Evolutionary conservation across 2,113 vertebrate genomes (phyloP).

Genomic region (Neolamprologus longior): DNA sequence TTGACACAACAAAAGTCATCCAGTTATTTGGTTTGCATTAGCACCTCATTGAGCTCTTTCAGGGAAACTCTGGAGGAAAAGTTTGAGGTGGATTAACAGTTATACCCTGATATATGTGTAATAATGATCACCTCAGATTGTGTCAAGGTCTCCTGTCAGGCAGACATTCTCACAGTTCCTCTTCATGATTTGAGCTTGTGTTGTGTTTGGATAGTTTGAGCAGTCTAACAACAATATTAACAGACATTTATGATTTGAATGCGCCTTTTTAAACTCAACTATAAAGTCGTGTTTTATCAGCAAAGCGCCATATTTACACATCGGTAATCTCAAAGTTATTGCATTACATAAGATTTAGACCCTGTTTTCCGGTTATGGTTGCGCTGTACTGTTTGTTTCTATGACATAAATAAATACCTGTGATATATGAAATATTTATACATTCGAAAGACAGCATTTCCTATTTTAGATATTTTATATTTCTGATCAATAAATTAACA

Average conservation of each 20-base stretch:
- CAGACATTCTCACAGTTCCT: neutral
- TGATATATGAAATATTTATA: conserved; percentile 5
- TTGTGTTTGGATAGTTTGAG: neutral
- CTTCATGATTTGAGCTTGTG: neutral
- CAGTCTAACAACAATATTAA: neutral
- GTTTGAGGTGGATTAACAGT: neutral
- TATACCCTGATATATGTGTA: neutral
- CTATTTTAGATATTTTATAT: neutral
- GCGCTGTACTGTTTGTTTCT: neutral
- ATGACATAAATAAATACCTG: conserved; percentile 32
- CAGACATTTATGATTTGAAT: neutral
- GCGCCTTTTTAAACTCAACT: conserved; percentile 18
- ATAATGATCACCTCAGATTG: neutral
- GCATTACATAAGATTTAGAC: conserved; percentile 56
- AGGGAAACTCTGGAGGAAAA: neutral
- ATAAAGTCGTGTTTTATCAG: conserved; percentile 22
- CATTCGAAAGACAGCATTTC: conserved; percentile 38
- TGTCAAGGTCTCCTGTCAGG: neutral
- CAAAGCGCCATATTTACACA: conserved; percentile 48
- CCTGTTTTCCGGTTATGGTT: conserved; percentile 47
- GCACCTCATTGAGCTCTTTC: neutral
- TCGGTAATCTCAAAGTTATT: conserved; percentile 54
- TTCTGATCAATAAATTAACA: conserved; percentile 24
- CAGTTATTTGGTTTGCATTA: neutral
- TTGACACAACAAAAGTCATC: neutral